phyloP scores from a whole-genome alignment of 1,140 invertebrate species.

The Carcinoscorpius rotundicauda region DNA sequence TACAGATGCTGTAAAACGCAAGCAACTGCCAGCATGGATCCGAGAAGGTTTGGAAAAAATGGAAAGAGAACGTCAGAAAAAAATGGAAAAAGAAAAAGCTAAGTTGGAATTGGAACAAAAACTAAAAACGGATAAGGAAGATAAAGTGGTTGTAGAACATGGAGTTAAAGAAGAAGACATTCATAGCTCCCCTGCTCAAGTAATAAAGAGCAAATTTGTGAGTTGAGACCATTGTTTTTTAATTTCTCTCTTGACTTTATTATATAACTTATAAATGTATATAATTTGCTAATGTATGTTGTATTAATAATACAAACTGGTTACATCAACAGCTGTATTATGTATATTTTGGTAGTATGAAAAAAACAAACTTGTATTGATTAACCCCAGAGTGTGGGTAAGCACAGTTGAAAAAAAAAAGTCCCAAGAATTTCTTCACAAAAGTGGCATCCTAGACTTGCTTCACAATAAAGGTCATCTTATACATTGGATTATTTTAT shows the following conservation, averaged over 20 bases:
- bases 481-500: no score
- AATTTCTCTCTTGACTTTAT: not conserved
- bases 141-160: constrained; percentile 35
- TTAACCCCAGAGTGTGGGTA: no score
- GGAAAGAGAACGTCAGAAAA: constrained; percentile 86
- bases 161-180: constrained; percentile 24
- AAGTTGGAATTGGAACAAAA: constrained; percentile 47
- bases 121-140: constrained; percentile 27
- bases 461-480: no score
- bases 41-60: constrained; percentile 92
- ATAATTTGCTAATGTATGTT: not conserved
- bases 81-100: constrained; percentile 53
- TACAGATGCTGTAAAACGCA: constrained; percentile 71
- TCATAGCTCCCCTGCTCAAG: not conserved
- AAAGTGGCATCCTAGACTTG: no score
- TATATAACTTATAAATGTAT: constrained; percentile 6
- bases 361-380: no score
- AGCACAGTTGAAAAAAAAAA: no score
- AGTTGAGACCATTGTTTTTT: not conserved
- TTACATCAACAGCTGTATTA: no score
- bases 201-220: constrained; percentile 29
- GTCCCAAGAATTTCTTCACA: no score
- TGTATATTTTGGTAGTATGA: no score
- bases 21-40: constrained; percentile 89
- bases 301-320: no score